These are phyloP conservation scores for Cosmia trapezina DNA, from an alignment of 2,888 invertebrate genomes.

Conservation along the genomic window DNA sequence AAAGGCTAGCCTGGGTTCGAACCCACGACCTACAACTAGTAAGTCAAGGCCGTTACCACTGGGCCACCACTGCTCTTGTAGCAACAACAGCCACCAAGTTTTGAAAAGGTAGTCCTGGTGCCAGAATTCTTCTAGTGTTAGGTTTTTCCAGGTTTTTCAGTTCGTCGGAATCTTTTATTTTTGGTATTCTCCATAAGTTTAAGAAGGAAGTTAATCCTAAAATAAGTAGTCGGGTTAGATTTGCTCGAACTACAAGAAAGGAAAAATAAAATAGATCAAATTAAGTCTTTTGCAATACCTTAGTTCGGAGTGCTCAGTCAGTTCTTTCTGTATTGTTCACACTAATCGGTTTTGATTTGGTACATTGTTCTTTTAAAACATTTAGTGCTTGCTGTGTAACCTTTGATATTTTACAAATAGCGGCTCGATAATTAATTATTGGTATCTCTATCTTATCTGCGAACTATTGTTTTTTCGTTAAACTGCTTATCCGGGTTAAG, in stretches of 20 bases:
- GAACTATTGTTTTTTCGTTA: conserved; percentile 51
- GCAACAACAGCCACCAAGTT: too few species aligned
- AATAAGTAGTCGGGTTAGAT: background rate
- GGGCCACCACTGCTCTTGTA: too few species aligned
- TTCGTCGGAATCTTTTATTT: too few species aligned
- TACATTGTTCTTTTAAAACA: conserved; percentile 9
- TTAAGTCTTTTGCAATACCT: background rate
- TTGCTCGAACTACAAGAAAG: background rate
- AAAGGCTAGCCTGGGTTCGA: too few species aligned
- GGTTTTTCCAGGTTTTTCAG: background rate
- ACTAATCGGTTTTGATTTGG: background rate
- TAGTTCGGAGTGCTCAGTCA: background rate
- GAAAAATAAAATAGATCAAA: background rate
- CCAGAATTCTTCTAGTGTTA: background rate
- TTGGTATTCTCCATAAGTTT: background rate
- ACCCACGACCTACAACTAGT: too few species aligned
- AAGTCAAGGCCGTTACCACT: too few species aligned
- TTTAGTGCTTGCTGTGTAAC: conserved; percentile 10
- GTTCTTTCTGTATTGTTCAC: background rate
- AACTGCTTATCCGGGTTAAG: conserved; percentile 53
- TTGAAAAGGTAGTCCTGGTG: background rate
- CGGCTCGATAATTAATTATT: conserved; percentile 42
- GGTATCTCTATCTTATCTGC: conserved; percentile 42
- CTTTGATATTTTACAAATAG: conserved; percentile 38
- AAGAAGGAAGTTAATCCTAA: background rate